Conservation (phyloP, 2,113 vertebrate genomes). For the Lipophrys pholis region DNA sequence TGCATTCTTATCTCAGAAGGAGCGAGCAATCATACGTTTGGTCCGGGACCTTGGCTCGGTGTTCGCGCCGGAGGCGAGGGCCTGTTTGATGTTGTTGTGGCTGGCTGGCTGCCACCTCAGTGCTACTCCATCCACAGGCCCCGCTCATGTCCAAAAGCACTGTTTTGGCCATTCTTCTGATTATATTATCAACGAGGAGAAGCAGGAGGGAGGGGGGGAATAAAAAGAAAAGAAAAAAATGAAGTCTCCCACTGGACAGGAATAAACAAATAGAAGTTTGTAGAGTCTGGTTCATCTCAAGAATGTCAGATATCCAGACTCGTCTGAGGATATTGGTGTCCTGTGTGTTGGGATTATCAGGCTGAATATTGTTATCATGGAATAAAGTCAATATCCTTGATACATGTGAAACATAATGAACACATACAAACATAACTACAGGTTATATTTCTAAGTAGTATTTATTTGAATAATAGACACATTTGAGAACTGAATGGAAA, state of each 20-base stretch:
- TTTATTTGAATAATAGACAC: no score
- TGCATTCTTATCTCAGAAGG: slow-evolving; percentile 70
- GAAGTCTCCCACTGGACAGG: slow-evolving; percentile 61
- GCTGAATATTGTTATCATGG: slow-evolving; percentile 40
- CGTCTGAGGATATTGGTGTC: slow-evolving; percentile 62
- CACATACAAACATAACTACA: no score
- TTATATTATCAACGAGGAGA: slow-evolving; percentile 65
- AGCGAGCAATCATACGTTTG: slow-evolving; percentile 59
- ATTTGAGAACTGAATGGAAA: no score
- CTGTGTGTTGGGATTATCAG: slow-evolving; percentile 38
- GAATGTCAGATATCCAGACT: slow-evolving; percentile 68
- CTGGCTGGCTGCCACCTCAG: slow-evolving; percentile 68
- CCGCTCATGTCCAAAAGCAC: slow-evolving; percentile 69
- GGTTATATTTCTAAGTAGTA: no score
- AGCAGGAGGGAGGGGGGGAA: background rate
- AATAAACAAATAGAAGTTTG: slow-evolving; percentile 59
- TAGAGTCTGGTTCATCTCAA: slow-evolving; percentile 58
- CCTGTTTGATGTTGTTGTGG: slow-evolving; percentile 79
- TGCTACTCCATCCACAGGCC: slow-evolving; percentile 56
- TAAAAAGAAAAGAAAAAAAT: slow-evolving; percentile 2
- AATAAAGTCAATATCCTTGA: slow-evolving; percentile 23
- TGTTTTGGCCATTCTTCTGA: slow-evolving; percentile 67
- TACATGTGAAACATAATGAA: no score
- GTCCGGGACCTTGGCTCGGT: slow-evolving; percentile 59
- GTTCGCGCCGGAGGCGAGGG: slow-evolving; percentile 64